phyloP scores from a whole-genome alignment of 2,113 vertebrate genomes.

The Chlorodrepanis virens region DNA sequence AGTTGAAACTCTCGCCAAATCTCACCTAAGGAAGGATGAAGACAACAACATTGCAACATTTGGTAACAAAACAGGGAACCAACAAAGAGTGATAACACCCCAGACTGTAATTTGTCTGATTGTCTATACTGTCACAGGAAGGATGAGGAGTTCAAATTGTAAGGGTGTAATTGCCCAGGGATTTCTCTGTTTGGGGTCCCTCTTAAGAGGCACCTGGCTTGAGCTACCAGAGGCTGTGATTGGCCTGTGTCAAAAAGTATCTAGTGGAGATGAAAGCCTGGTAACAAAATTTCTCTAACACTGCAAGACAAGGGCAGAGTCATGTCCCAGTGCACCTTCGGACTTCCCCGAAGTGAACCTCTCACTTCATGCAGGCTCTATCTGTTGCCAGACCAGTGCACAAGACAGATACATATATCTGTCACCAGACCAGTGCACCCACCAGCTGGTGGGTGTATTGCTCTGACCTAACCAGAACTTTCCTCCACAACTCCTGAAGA shows the following conservation, averaged over 20 bases:
- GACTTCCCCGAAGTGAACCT: neutral
- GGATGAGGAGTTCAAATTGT: neutral
- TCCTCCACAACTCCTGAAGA: neutral
- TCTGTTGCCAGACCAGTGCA: neutral
- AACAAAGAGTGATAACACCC: rapidly evolving
- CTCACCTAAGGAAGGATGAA: neutral
- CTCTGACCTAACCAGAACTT: neutral
- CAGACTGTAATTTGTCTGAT: neutral
- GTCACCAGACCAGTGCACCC: rapidly evolving
- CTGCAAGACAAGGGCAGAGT: neutral
- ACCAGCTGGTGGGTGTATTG: neutral
- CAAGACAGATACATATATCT: too few species aligned
- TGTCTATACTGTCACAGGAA: neutral
- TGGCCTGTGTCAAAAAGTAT: neutral
- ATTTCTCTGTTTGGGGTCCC: neutral
- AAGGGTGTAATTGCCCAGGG: neutral
- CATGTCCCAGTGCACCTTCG: neutral
- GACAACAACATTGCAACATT: neutral
- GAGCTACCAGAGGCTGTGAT: neutral
- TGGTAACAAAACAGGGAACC: neutral
- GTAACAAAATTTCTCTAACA: neutral
- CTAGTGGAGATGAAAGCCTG: neutral
- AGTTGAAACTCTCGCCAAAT: neutral
- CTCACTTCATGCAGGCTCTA: neutral
- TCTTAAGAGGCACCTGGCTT: neutral